Base-by-base conservation (phyloP, 2,888 invertebrate genomes). In the Octonoba sinensis region DNA sequence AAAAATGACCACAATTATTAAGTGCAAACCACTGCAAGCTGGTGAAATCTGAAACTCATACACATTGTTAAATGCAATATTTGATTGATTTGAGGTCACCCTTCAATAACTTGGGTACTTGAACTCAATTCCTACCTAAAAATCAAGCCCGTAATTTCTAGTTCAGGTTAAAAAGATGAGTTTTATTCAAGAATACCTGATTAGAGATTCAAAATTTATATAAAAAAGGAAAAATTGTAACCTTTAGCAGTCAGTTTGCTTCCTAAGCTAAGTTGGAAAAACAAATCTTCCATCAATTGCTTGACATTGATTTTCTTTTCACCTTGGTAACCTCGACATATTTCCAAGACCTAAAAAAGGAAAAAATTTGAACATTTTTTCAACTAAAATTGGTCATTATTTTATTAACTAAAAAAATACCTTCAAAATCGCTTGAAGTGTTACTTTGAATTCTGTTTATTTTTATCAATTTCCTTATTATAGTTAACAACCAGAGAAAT, bases 161-260 rank as follows among this genome's bases (percentile, higher is more conserved):
- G 8, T 11, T 11, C 20, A 59, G 24, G n/a, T 15, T 8, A 18
- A 54, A 54, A 3, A 51, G 4, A 54, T 20, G 18, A 16, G n/a
- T 54, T 54, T 6, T 54, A 18, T 11, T 1, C n/a, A 54, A 54
- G 1, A 11, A 54, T 16, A 16, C 18, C 8, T 4, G 8, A 54
- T 11, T 18, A 11, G 8, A 18, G 8, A 54, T 18, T n/a, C 15
- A 16, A 54, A 54, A 15, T 18, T 18, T 20, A 54, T 8, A 3
- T 54, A 12, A 54, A 54, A 1, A 54, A 18, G n/a, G n/a, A 54
- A 54, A 54, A 54, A 54, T 36, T 36, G 22, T 8, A 47, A 82
- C 81, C 81, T 82, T 57, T 82, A 12, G 70, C 15, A 59, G 69
- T 18, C 44, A 82, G 44, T 75, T 82, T 82, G 18, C 65, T 36